Evolutionary conservation across 2,888 invertebrate genomes (phyloP), one percentile per base, ranked within the genome.

Genomic region (Drosophila borealis): DNA sequence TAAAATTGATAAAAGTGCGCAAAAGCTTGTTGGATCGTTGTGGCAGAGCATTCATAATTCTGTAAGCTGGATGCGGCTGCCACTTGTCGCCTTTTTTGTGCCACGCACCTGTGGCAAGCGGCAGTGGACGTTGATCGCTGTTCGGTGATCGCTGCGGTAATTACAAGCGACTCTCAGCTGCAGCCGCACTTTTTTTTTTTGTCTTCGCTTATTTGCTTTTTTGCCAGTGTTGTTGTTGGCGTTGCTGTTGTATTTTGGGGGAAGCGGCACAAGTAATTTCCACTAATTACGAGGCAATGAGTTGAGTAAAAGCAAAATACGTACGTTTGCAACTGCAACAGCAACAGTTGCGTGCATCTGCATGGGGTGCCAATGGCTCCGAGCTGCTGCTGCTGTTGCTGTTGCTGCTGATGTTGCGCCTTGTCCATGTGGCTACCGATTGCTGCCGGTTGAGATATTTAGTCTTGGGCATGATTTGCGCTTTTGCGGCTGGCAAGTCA

Each of bases 251-350:
- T 36, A 64, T 81, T 81, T 78, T 81, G 67, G 74, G 64, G 72
- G 63, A 76, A 80, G 70, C 68, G 70, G 74, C 78, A 77, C 74
- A 83, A 81, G 89, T 88, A 87, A 89, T 88, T 83, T 81, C 81
- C 77, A 88, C 88, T 88, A 88, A 88, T 88, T 88, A 87, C 88
- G 75, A 75, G 70, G 74, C 89, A 87, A 85, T 89, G 87, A 88
- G 85, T 81, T 78, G 79, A 57, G 81, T 70, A 88, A 88, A 88
- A 81, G 78, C 73, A 66, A 67, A 74, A 70, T 65, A 63, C 64
- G 54, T 50, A 60, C 49, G 60, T 19, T 63, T 70, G 64, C 55
- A 55, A 61, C 44, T 44, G 65, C 60, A 61, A 56, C 25, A 37
- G 61, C 74, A 71, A 60, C 66, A 44, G 74, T 75, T 71, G 75